These are phyloP conservation scores for Anthopleura xanthogrammica DNA, from an alignment of 92 coral and sea anemone species.

Conservation along the genomic window DNA sequence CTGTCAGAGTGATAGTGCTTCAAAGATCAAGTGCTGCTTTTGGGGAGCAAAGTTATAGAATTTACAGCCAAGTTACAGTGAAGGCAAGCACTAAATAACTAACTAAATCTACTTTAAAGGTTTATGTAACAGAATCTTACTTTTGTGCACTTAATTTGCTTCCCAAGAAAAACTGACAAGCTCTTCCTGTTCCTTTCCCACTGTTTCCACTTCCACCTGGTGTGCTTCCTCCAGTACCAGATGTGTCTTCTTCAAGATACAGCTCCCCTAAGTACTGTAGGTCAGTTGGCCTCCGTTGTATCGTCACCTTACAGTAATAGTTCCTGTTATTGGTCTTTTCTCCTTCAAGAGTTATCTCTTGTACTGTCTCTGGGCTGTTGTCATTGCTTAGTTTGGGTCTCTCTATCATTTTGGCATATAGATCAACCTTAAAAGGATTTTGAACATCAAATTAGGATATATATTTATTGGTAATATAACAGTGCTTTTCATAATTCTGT, in stretches of 20 bases:
- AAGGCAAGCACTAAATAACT: background rate
- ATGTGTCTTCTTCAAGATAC: slow-evolving; percentile 90
- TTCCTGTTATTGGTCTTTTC: slow-evolving; percentile 97
- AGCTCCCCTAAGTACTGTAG: slow-evolving; percentile 94
- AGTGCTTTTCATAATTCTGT: too few species aligned
- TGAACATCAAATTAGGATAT: too few species aligned
- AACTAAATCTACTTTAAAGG: too few species aligned
- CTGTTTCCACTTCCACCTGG: slow-evolving; percentile 34
- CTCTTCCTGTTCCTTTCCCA: slow-evolving; percentile 54
- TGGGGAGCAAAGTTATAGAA: too few species aligned
- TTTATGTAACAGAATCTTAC: slow-evolving; percentile 44
- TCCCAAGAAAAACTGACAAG: slow-evolving; percentile 90
- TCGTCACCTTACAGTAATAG: slow-evolving; percentile 98
- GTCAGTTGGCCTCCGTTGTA: slow-evolving; percentile 95
- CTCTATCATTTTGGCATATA: slow-evolving; percentile 89
- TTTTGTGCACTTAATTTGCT: slow-evolving; percentile 96
- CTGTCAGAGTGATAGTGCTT: too few species aligned
- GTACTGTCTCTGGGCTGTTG: slow-evolving; percentile 91
- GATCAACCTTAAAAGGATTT: slow-evolving; percentile 62
- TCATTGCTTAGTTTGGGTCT: slow-evolving; percentile 82
- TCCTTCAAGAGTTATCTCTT: slow-evolving; percentile 93
- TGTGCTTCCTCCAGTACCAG: slow-evolving; percentile 32
- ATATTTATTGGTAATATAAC: too few species aligned
- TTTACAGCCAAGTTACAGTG: background rate
- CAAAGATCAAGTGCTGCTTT: too few species aligned